Evolutionary conservation across 1,140 invertebrate genomes (phyloP), one percentile per base, ranked within the genome.

Genomic region (Schlechtendalia chinensis): DNA sequence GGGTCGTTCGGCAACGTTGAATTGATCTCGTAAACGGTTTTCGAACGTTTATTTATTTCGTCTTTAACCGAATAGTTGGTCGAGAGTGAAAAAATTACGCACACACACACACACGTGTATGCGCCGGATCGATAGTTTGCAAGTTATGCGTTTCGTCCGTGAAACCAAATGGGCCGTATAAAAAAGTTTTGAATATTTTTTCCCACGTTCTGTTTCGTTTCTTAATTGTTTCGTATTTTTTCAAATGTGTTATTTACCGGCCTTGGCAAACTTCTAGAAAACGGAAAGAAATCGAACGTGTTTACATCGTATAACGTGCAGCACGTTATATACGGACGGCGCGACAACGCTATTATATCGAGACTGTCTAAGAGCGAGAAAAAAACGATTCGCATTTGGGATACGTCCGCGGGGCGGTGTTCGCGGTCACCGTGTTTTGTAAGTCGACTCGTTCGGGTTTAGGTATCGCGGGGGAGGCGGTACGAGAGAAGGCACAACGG

Each of bases 141-240:
- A 14, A 22, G n/a, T 1, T 16, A 65, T 14, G 22, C 14, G 24
- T 74, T 56, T 16, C 50, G 16, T 1, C 50, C 11, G 17, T 32
- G 0, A 74, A 19, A 54, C 16, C 50, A 54, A 74, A 24, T 74
- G 47, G 4, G 54, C 50, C 27, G 71, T 74, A 74, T 6, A 54
- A 29, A 65, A 69, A 45, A 69, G 39, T 69, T 69, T 45, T 16
- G 22, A 69, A 47, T 69, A 69, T 69, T 47, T 69, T 67, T 45
- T 19, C 45, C 32, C 11, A 39, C 8, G 8, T 39, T 39, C 32
- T 39, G 32, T 24, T 59, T 45, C 24, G 59, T 61, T 27, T 61
- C 39, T 77, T 77, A 77, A 59, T 77, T 58, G 61, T 61, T 77
- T 45, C n/a, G 22, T 11, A 47, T 77, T 77, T 71, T 24, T 61